Evolutionary conservation across 2,797 vertebrate genomes (phyloP), one percentile per base, ranked within the genome.

Genomic region (Bovichtus diacanthus): DNA sequence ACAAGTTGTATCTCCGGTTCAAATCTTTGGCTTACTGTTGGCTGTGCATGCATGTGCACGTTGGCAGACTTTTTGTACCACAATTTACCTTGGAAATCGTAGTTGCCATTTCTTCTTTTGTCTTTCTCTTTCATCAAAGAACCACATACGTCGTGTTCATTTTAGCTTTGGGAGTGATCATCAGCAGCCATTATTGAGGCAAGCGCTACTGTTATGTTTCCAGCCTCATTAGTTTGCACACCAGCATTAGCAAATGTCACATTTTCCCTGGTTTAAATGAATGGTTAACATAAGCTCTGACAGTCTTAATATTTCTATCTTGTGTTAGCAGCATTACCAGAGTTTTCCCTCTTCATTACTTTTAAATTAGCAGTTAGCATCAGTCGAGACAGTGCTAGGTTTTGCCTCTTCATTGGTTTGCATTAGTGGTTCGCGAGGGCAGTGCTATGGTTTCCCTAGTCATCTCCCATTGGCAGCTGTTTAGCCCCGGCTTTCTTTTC

Each of bases 401-500:
- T 67, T 25, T 51, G n/a, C 25, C 10, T 62, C 77, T 68, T 76
- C 73, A 62, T 82, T 82, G 83, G 76, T 83, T 86, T 86, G 76
- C 80, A 82, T 88, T 90, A 70, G 77, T 58, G 56, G 82, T 87
- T 86, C 83, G 71, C 3, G 36, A 79, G 73, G 79, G 88, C 65
- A 74, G 67, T 47, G 62, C 81, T 85, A 84, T 86, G 74, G 82
- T 88, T 93, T 87, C 74, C 46, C 55, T 67, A 81, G 89, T 93
- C 88, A 80, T 86, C 78, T 90, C 82, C 85, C 64, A 91, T 92
- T 91, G 90, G 90, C 70, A 69, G 82, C 80, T 68, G 62, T 88
- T 94, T 90, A 91, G 88, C 78, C 70, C 29, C 68, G 47, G 84
- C 88, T 76, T 88, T 94, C 92, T 67, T 83, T 76, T 92, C 87